phyloP scores from a whole-genome alignment of 1,140 invertebrate species.

The Diprion similis region DNA sequence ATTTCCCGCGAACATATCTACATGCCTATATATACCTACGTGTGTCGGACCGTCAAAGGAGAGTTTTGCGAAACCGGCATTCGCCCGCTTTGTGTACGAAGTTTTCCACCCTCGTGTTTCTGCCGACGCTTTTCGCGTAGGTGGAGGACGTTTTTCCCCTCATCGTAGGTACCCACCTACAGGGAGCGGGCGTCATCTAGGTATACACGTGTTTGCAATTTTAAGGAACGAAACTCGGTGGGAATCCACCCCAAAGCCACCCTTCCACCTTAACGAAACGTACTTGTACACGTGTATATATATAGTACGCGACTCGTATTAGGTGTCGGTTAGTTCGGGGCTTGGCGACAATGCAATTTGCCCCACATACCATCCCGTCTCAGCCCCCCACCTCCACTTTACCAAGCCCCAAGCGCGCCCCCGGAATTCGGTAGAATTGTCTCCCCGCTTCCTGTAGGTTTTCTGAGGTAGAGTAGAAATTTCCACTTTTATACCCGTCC shows the following conservation, averaged over 20 bases:
- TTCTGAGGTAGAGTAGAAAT: no score
- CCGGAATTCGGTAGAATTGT: constrained; percentile 1
- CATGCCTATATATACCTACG: no score
- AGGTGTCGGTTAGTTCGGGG: constrained; percentile 21
- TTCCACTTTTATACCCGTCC: no score
- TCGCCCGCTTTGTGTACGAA: neutral
- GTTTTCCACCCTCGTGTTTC: neutral
- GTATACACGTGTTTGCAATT: neutral
- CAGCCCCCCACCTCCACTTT: constrained; percentile 14
- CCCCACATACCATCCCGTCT: constrained; percentile 17
- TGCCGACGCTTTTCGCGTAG: neutral
- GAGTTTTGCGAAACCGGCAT: no score
- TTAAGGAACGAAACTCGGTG: neutral
- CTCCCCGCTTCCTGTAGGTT: no score
- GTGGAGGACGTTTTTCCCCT: constrained; percentile 12
- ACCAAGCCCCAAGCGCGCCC: neutral
- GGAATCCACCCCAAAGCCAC: no score
- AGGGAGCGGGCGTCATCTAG: no score
- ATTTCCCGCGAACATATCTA: no score
- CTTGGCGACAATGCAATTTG: constrained; percentile 45
- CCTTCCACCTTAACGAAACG: neutral
- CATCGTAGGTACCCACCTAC: constrained; percentile 21
- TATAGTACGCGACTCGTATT: constrained; percentile 24
- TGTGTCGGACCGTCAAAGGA: no score
- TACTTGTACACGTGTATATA: neutral